These are phyloP conservation scores for Trachops cirrhosus DNA, from an alignment of 2,797 vertebrate species.

Conservation along the genomic window DNA sequence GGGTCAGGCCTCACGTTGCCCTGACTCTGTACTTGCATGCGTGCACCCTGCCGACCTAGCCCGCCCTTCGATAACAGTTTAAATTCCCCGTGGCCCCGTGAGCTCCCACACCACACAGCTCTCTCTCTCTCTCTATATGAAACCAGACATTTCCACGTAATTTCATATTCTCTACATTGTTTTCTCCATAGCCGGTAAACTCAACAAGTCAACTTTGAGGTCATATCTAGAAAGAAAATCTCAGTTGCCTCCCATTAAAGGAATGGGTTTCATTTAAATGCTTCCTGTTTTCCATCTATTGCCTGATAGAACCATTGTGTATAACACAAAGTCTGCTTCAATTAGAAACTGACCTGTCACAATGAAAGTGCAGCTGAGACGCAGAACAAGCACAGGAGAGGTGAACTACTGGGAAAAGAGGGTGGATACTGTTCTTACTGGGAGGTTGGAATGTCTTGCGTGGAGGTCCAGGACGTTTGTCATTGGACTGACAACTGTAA, in stretches of 20 bases:
- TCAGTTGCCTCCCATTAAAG: not conserved
- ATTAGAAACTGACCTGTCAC: not conserved
- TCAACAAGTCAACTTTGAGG: not conserved
- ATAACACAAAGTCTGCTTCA: conserved; percentile 17
- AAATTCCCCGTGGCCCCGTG: not conserved
- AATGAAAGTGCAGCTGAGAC: not conserved
- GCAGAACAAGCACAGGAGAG: not conserved
- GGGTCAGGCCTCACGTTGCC: not conserved
- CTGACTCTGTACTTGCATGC: not conserved
- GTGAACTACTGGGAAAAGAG: not conserved
- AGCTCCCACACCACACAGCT: not conserved
- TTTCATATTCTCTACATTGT: conserved; percentile 12
- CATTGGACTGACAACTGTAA: not conserved
- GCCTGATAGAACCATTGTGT: not conserved
- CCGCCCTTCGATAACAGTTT: not conserved
- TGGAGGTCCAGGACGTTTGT: not conserved
- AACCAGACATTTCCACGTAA: not conserved
- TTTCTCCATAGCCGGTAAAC: not conserved
- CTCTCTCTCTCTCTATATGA: not conserved
- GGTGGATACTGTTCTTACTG: not conserved
- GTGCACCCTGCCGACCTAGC: not conserved
- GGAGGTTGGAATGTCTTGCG: not conserved
- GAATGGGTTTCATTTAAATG: conserved; percentile 31
- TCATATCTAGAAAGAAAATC: conserved; percentile 29
- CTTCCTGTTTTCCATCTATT: conserved; percentile 34